Evolutionary conservation across 2,797 vertebrate species (phyloP).

Genomic region (Limnodromus scolopaceus): DNA sequence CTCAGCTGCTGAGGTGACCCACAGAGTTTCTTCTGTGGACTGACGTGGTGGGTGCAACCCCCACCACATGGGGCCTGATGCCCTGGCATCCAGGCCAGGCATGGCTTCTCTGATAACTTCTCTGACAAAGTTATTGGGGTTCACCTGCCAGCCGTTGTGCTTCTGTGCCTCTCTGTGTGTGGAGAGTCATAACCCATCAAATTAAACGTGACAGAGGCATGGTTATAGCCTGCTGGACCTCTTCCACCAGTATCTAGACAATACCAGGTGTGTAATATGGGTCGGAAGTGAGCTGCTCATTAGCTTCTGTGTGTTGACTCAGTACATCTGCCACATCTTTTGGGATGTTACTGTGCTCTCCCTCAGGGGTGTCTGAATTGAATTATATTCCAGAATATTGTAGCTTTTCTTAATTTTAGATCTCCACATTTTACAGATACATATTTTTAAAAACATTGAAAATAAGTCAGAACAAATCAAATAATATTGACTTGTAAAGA

Average conservation of each 20-base stretch:
- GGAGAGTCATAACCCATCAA: not conserved
- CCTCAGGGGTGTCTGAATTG: not conserved
- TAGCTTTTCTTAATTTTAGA: not conserved
- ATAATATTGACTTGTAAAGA: not conserved
- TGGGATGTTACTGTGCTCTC: not conserved
- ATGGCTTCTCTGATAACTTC: not conserved
- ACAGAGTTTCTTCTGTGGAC: not conserved
- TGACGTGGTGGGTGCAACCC: not conserved
- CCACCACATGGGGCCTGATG: not conserved
- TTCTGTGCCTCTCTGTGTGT: not conserved
- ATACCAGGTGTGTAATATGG: not conserved
- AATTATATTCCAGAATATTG: not conserved
- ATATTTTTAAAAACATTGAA: not conserved
- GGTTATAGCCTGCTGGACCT: fast-evolving
- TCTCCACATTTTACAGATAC: not conserved
- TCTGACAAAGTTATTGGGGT: not conserved
- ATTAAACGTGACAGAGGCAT: not conserved
- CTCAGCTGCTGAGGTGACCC: not conserved
- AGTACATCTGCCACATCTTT: not conserved
- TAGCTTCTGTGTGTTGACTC: not conserved
- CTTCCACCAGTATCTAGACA: not conserved
- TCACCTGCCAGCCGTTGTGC: not conserved
- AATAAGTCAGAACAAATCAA: not conserved
- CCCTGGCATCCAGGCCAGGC: not conserved
- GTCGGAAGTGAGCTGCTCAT: not conserved